Evolutionary conservation across 2,797 vertebrate genomes (phyloP).

Genomic region (Ceyx erithaca): DNA sequence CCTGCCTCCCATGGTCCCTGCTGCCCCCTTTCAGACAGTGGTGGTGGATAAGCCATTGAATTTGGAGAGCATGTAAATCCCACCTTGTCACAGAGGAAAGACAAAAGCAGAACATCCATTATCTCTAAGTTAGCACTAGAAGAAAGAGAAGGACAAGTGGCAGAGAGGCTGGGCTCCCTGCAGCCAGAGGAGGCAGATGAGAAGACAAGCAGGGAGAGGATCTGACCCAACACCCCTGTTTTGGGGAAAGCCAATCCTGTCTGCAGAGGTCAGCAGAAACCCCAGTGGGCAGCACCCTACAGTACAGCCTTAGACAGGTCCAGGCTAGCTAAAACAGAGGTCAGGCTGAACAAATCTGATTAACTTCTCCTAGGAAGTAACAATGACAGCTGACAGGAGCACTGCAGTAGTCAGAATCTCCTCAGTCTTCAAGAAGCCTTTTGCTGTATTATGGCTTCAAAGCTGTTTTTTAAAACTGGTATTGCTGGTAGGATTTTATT

Average conservation of each 20-base stretch:
- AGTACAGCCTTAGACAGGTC: conserved; percentile 2
- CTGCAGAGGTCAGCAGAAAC: background rate
- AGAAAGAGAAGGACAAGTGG: background rate
- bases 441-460: background rate
- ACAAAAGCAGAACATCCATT: background rate
- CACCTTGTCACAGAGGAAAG: background rate
- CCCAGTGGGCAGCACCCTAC: background rate
- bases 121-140: background rate
- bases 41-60: background rate
- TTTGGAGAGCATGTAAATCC: background rate
- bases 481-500: background rate
- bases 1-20: accelerated
- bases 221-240: background rate
- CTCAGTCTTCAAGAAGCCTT: conserved; percentile 32
- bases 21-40: background rate
- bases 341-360: conserved; percentile 62
- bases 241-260: background rate
- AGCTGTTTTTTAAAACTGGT: background rate
- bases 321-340: conserved; percentile 13
- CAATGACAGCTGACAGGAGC: conserved; percentile 40
- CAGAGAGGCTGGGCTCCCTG: background rate
- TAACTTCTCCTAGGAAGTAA: conserved; percentile 44
- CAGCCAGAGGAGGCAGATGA: background rate
- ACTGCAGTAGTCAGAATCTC: background rate
- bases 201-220: background rate